Conservation (phyloP, 53 echinoderm and acorn worm genomes). For the Patiria pectinifera region DNA sequence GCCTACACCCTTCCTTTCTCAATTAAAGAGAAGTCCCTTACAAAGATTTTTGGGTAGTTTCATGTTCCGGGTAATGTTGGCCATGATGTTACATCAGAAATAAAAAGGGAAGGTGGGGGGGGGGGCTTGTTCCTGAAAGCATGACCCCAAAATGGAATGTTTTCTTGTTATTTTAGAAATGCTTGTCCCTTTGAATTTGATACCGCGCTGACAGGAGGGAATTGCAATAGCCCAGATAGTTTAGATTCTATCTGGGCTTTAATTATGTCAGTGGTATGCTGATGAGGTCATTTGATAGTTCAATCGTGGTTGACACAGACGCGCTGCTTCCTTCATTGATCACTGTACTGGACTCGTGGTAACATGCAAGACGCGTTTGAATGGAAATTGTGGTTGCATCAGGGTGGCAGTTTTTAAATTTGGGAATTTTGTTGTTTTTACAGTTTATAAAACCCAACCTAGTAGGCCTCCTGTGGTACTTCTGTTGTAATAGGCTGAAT, state of each 20-base stretch:
- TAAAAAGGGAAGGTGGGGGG: no score
- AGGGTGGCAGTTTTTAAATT: no score
- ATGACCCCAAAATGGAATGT: not conserved
- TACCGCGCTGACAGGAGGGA: conserved; percentile 12
- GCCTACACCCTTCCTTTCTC: not conserved
- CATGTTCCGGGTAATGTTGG: not conserved
- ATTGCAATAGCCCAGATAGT: not conserved
- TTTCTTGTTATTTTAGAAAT: conserved; percentile 6
- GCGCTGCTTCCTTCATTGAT: not conserved
- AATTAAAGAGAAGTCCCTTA: not conserved
- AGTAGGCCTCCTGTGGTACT: no score
- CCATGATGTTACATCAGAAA: not conserved
- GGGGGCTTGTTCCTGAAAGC: not conserved
- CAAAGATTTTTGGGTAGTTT: not conserved
- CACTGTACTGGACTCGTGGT: no score
- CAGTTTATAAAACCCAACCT: no score
- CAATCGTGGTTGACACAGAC: not conserved
- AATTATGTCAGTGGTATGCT: conserved; percentile 49
- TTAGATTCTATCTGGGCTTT: not conserved
- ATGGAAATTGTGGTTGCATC: no score
- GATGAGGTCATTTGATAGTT: conserved; percentile 36
- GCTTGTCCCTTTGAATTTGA: not conserved
- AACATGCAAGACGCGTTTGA: no score
- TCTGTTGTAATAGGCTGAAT: no score
- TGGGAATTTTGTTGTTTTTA: no score